Evolutionary conservation across 2,888 invertebrate genomes (phyloP).

Genomic region (Eupithecia inturbata): DNA sequence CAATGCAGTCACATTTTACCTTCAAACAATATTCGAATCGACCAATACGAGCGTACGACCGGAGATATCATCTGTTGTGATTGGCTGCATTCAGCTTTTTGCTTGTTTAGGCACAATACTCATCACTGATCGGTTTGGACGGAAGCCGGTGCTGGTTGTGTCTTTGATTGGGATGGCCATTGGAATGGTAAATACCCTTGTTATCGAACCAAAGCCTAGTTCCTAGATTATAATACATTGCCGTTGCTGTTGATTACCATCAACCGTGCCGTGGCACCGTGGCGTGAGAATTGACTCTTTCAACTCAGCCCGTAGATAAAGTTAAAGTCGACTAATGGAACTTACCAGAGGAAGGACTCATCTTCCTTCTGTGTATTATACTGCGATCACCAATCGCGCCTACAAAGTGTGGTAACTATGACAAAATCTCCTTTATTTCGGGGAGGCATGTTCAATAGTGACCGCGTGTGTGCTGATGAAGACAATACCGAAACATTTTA

Average conservation of each 20-base stretch:
- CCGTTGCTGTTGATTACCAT: background rate
- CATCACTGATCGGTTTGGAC: constrained; percentile 36
- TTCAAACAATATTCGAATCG: constrained; percentile 38
- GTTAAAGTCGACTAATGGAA: background rate
- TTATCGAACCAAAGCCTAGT: background rate
- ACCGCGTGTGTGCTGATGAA: too few relatives aligned
- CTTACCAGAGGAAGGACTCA: background rate
- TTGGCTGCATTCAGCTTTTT: constrained; percentile 34
- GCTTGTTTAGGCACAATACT: constrained; percentile 32
- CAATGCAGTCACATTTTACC: constrained; percentile 27
- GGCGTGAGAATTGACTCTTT: background rate
- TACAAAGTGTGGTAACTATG: too few relatives aligned
- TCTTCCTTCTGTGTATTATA: background rate
- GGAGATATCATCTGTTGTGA: constrained; percentile 36
- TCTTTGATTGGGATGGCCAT: constrained; percentile 33
- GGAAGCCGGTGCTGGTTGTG: constrained; percentile 35
- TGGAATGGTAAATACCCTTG: constrained; percentile 35
- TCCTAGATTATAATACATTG: background rate
- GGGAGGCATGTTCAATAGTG: too few relatives aligned
- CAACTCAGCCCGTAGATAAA: background rate
- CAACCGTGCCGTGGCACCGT: too few relatives aligned
- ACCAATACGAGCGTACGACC: constrained; percentile 35
- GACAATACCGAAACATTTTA: too few relatives aligned
- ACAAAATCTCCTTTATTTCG: too few relatives aligned
- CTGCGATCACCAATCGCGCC: too few relatives aligned